A percentile compares a stretch with the other conserved stretches of the same genome.
Conservation (phyloP, 2,113 vertebrate species). For the Sinocyclocheilus anophthalmus region DNA sequence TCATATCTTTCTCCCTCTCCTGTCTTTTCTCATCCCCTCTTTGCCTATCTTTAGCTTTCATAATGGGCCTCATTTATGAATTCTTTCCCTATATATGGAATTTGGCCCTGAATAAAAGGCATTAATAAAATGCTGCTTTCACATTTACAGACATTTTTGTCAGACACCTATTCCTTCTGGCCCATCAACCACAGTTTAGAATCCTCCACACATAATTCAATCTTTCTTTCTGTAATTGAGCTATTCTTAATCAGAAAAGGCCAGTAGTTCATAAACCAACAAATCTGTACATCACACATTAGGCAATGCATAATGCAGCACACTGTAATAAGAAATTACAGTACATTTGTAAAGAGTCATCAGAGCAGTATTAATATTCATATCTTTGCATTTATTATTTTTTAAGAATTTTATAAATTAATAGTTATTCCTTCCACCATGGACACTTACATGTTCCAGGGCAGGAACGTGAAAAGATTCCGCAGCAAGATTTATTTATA, state of each 20-base stretch:
- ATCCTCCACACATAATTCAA: neutral
- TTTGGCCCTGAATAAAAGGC: neutral
- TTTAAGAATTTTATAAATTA: neutral
- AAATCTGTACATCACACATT: neutral
- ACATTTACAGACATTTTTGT: neutral
- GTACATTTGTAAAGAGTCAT: neutral
- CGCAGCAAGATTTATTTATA: neutral
- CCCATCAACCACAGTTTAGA: neutral
- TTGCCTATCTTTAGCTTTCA: neutral
- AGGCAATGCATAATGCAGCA: neutral
- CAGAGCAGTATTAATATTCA: neutral
- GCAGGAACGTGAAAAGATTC: neutral
- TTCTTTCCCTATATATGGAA: neutral
- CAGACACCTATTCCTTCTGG: neutral
- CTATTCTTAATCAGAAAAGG: neutral
- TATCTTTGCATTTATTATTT: neutral
- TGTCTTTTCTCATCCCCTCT: neutral
- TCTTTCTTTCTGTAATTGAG: neutral
- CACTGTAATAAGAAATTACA: neutral
- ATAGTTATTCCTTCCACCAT: neutral
- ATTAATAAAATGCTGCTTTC: neutral
- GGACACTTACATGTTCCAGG: neutral
- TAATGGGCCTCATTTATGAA: slow-evolving; percentile 6
- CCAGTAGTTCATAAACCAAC: neutral
- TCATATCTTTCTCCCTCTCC: slow-evolving; percentile 10